Evolutionary conservation across 1,140 invertebrate genomes (phyloP).

Genomic region (Drosophila neocordata): DNA sequence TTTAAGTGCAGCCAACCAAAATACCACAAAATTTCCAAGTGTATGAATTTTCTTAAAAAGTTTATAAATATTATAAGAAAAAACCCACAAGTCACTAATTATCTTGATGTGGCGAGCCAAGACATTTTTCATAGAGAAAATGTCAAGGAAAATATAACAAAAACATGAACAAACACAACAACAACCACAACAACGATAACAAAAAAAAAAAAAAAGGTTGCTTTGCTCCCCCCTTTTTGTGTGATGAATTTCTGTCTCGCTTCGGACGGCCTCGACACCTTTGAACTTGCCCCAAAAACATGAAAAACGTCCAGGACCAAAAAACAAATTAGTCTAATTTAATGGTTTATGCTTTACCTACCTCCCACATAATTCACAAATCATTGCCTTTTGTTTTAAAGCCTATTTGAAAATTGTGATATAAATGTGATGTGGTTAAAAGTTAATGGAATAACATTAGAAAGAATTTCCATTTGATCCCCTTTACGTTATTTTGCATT

Average conservation of each 20-base stretch:
- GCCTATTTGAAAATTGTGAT: neutral
- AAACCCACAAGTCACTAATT: constrained; percentile 34
- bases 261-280: constrained; percentile 21
- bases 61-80: neutral
- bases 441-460: constrained; percentile 4
- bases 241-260: constrained; percentile 30
- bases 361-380: constrained; percentile 12
- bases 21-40: constrained; percentile 5
- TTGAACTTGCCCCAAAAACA: constrained; percentile 33
- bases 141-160: constrained; percentile 26
- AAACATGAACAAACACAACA: neutral
- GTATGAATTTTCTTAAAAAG: constrained; percentile 23
- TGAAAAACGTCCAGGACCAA: constrained; percentile 9
- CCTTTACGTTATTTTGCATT: neutral
- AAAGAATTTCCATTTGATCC: constrained; percentile 7
- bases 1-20: neutral
- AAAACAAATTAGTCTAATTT: constrained; percentile 22
- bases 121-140: constrained; percentile 50
- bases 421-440: constrained; percentile 3
- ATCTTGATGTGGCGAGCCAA: constrained; percentile 36
- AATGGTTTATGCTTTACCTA: constrained; percentile 32
- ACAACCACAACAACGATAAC: neutral
- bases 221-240: neutral
- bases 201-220: constrained; percentile 21
- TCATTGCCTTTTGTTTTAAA: constrained; percentile 13